These are phyloP conservation scores for Anoncus sp. DNA, from an alignment of 2,888 invertebrate species.

Conservation along the genomic window DNA sequence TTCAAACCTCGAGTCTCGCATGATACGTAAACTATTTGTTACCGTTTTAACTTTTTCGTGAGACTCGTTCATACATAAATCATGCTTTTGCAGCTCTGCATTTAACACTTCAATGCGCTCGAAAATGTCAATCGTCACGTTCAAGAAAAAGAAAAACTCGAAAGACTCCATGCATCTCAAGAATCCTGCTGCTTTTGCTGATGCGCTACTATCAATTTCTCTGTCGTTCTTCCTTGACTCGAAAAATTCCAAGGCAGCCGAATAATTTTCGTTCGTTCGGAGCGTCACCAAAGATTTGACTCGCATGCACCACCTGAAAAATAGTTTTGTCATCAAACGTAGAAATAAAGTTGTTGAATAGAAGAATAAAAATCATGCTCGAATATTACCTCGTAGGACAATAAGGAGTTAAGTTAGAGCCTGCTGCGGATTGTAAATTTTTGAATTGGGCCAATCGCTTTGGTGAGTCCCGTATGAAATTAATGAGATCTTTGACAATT, in stretches of 20 bases:
- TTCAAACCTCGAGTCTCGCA: constrained; percentile 48
- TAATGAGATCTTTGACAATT: constrained; percentile 48
- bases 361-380: constrained; percentile 17
- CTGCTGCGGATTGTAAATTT: constrained; percentile 45
- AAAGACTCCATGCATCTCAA: constrained; percentile 44
- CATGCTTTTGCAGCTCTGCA: constrained; percentile 55
- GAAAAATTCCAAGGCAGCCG: constrained; percentile 50
- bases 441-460: constrained; percentile 60
- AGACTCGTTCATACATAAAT: constrained; percentile 44
- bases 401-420: constrained; percentile 37
- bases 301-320: constrained; percentile 58
- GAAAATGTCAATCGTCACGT: constrained; percentile 61
- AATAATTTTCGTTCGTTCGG: constrained; percentile 44
- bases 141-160: constrained; percentile 50
- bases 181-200: constrained; percentile 57
- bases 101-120: constrained; percentile 59
- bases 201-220: constrained; percentile 17
- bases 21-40: background rate
- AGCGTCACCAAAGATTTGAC: constrained; percentile 60
- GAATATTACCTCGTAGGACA: constrained; percentile 48
- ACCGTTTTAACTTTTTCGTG: background rate
- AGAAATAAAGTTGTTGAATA: constrained; percentile 12
- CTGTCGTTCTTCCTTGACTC: constrained; percentile 22
- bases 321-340: constrained; percentile 14
- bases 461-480: constrained; percentile 58